Conservation (phyloP, 1,140 invertebrate species). For the Apocrypta bakeri region DNA sequence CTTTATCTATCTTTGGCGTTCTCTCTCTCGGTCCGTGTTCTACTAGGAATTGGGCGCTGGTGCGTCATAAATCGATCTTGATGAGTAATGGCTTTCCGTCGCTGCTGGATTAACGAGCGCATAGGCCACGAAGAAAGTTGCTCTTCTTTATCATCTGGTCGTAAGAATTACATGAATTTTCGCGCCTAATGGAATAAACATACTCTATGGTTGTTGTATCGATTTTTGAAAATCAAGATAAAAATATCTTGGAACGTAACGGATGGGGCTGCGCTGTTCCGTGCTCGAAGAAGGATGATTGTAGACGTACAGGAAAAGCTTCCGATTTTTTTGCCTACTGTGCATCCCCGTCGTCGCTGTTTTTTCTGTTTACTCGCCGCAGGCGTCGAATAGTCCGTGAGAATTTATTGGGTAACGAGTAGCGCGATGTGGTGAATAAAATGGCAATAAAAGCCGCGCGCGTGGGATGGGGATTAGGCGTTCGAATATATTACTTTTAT, state of each 20-base stretch:
- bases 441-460: conserved; percentile 55
- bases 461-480: conserved; percentile 54
- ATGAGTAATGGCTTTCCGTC: conserved; percentile 4
- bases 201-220: too few species aligned
- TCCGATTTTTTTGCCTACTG: not conserved
- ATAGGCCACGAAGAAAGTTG: not conserved
- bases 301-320: not conserved
- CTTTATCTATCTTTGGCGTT: not conserved
- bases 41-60: conserved; percentile 56
- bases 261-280: too few species aligned
- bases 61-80: conserved; percentile 58
- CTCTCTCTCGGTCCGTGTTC: not conserved
- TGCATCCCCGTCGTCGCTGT: not conserved
- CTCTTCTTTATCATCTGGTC: not conserved
- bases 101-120: conserved; percentile 15
- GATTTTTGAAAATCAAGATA: too few species aligned
- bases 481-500: conserved; percentile 57
- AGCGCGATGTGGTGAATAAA: conserved; percentile 58
- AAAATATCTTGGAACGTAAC: too few species aligned
- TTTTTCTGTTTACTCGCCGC: not conserved
- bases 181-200: too few species aligned
- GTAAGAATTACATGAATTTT: not conserved
- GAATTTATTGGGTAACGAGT: conserved; percentile 61
- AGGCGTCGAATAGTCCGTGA: conserved; percentile 42
- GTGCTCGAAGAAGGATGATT: too few species aligned